Conservation (phyloP, 2,113 vertebrate genomes). For the Pseudorectes ferrugineus region DNA sequence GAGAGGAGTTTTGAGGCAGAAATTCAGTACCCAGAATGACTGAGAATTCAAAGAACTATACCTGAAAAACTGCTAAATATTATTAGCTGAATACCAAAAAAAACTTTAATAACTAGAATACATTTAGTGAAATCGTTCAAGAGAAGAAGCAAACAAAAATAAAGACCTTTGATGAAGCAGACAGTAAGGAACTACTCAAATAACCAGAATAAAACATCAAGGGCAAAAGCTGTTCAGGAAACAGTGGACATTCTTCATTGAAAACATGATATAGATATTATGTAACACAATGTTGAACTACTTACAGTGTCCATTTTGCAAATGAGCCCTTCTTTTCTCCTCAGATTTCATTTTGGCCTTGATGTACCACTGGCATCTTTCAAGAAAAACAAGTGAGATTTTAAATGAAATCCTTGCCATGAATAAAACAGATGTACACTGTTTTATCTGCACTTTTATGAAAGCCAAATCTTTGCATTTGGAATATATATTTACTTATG, state of each 20-base stretch:
- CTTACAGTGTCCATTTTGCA: slow-evolving; percentile 93
- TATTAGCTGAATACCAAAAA: background rate
- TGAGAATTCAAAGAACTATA: background rate
- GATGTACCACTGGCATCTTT: slow-evolving; percentile 96
- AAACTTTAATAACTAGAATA: background rate
- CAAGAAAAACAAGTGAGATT: slow-evolving; percentile 24
- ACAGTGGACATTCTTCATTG: background rate
- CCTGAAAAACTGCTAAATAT: background rate
- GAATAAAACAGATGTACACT: background rate
- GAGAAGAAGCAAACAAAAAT: background rate
- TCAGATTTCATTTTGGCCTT: slow-evolving; percentile 98
- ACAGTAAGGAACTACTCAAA: background rate
- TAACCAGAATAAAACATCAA: background rate
- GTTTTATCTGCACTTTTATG: background rate
- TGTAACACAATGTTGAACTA: background rate
- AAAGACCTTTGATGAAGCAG: background rate
- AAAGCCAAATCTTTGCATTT: background rate
- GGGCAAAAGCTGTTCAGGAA: background rate
- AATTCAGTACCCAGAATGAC: background rate
- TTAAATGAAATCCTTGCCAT: background rate
- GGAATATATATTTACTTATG: background rate
- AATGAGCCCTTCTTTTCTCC: slow-evolving; percentile 89
- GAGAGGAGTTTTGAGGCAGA: background rate
- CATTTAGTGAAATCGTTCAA: background rate
- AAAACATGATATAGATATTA: background rate